phyloP scores from a whole-genome alignment of 2,113 vertebrate genomes.

The Suricata suricatta region DNA sequence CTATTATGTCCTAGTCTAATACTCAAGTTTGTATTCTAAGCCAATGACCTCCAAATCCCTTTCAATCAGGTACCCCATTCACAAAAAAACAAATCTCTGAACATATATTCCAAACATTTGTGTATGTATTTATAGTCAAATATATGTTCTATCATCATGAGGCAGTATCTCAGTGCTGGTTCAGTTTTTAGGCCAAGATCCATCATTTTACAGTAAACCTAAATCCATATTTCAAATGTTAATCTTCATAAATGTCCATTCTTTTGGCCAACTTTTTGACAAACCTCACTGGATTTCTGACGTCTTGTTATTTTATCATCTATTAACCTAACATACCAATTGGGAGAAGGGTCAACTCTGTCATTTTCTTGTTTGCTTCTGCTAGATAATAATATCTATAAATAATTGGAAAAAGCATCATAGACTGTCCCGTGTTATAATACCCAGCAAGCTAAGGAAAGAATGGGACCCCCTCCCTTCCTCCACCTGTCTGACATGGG shows the following conservation, averaged over 20 bases:
- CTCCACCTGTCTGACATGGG: neutral
- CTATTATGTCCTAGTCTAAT: neutral
- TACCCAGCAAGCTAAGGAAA: neutral
- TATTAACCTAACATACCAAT: slow-evolving; percentile 23
- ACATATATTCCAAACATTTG: neutral
- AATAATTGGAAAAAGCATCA: neutral
- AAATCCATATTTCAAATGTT: neutral
- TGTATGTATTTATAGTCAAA: neutral
- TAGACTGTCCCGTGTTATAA: neutral
- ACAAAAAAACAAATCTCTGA: neutral
- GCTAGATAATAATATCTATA: neutral
- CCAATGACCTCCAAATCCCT: neutral
- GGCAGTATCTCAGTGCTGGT: neutral
- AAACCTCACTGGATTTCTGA: slow-evolving; percentile 17
- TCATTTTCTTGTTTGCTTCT: neutral
- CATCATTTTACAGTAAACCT: neutral
- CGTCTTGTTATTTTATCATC: neutral
- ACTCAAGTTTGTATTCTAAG: neutral
- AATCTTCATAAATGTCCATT: neutral
- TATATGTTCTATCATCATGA: neutral
- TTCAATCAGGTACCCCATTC: neutral
- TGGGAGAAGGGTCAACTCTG: neutral
- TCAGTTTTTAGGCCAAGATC: neutral
- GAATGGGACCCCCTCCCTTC: neutral
- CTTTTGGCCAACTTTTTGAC: neutral